Base-by-base conservation (phyloP, 2,888 invertebrate genomes). In the Athripsodes cinereus region DNA sequence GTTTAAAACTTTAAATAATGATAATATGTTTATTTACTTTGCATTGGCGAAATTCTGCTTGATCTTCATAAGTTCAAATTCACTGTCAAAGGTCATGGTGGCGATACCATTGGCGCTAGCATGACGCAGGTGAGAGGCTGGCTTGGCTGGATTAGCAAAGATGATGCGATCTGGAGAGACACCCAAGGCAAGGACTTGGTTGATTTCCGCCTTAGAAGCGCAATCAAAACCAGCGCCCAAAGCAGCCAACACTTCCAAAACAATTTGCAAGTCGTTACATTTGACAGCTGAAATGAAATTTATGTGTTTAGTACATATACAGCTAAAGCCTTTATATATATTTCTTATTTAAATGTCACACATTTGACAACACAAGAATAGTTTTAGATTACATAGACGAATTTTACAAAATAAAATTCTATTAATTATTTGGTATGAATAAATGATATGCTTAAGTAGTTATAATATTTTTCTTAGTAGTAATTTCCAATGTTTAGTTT, bases 91-190 rank as follows among this genome's bases (percentile, higher is more conserved):
- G 21, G 96, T 96, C 88, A 96, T 93, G 59, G 84, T 81, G 67
- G 83, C 79, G 26, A 97, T 90, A 18, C 88, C 85, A 26, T 82
- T 80, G 52, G 84, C 80, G 19, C 84, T 82, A 53, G 96, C 92
- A 76, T 90, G 87, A 51, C 87, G 85, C 70, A 97, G 86, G 75
- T 95, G 95, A 50, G 93, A 93, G 51, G 87, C 84, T 67, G 92
- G 92, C 75, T 96, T 97, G 66, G 95, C 94, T 0, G 96, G 96
- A 78, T 97, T 96, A 62, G 97, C 96, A 75, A 93, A 97, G 69
- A 97, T 92, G 64, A 97, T 95, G 66, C 90, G 87, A 5, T 83
- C 80, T 0, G 91, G 81, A 46, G 81, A 75, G 2, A 93, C 88
- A 26, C 92, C 92, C 63, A 92, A 72, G 13, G 80, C 80, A 64